These are phyloP conservation scores for Thera britannica DNA, from an alignment of 2,888 invertebrate species.

Conservation along the genomic window DNA sequence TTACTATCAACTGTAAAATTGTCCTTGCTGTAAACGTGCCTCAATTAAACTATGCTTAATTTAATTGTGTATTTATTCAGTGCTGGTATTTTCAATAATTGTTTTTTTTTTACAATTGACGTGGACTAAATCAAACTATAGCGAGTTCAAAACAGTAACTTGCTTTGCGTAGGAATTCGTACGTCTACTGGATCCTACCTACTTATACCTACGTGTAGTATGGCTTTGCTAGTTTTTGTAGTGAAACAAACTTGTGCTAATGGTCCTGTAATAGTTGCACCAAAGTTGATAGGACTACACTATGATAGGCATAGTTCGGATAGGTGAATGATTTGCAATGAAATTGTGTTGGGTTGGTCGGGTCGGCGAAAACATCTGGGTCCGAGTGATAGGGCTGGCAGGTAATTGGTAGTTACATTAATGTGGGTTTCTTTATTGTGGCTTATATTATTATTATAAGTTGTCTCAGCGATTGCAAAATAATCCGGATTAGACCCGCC, in stretches of 20 bases:
- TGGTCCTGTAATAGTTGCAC: not conserved
- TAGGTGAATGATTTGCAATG: constrained; percentile 40
- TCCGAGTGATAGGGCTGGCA: constrained; percentile 15
- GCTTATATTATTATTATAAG: not conserved
- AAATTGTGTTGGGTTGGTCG: constrained; percentile 38
- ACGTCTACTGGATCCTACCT: no score
- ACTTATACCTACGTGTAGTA: not conserved
- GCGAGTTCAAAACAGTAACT: no score
- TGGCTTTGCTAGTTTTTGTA: not conserved
- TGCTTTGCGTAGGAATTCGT: no score
- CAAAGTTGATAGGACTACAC: constrained; percentile 22
- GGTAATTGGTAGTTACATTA: constrained; percentile 43
- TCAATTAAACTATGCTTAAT: no score
- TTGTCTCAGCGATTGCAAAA: not conserved
- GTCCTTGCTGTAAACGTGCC: not conserved
- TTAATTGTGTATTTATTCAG: no score
- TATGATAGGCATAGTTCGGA: constrained; percentile 26
- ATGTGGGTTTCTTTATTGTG: constrained; percentile 38
- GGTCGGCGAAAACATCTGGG: constrained; percentile 39
- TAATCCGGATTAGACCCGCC: no score
- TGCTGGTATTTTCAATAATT: no score
- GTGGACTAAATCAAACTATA: no score
- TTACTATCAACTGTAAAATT: not conserved
- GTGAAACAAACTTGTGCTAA: constrained; percentile 5
- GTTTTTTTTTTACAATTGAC: no score